A percentile compares a stretch with the other conserved stretches of the same genome.
Conservation (phyloP, 1,140 invertebrate species). For the Dreissena polymorpha region DNA sequence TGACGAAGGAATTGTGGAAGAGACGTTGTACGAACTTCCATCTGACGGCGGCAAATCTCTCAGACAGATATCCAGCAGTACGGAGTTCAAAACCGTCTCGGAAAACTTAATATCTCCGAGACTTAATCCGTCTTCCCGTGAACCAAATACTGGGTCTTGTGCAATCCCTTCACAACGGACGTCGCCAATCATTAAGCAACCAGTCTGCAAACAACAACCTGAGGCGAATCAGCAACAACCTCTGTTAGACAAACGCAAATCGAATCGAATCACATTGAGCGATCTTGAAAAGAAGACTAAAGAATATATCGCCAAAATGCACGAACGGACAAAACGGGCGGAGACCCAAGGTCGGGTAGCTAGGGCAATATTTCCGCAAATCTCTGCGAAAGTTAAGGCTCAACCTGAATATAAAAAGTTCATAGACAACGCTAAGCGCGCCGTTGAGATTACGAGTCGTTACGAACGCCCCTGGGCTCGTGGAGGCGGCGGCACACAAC, state of each 20-base stretch:
- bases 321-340: constrained; percentile 14
- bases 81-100: constrained; percentile 17
- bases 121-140: neutral
- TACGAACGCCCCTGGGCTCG: constrained; percentile 46
- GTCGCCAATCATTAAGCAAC: neutral
- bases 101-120: constrained; percentile 32
- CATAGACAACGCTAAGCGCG: constrained; percentile 44
- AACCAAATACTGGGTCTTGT: neutral
- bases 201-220: neutral
- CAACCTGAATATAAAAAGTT: constrained; percentile 42
- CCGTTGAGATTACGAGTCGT: constrained; percentile 40
- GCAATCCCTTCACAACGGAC: neutral
- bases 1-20: constrained; percentile 8
- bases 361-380: constrained; percentile 28
- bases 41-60: constrained; percentile 3
- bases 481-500: constrained; percentile 1
- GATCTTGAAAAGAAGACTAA: constrained; percentile 45
- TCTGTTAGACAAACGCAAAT: constrained; percentile 35
- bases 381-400: constrained; percentile 17
- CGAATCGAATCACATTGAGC: neutral
- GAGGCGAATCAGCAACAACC: constrained; percentile 14
- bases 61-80: constrained; percentile 32
- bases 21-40: constrained; percentile 38
- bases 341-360: constrained; percentile 9
- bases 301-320: constrained; percentile 33